Conservation (phyloP, 2,888 invertebrate species). For the Hemistola chrysoprasaria region DNA sequence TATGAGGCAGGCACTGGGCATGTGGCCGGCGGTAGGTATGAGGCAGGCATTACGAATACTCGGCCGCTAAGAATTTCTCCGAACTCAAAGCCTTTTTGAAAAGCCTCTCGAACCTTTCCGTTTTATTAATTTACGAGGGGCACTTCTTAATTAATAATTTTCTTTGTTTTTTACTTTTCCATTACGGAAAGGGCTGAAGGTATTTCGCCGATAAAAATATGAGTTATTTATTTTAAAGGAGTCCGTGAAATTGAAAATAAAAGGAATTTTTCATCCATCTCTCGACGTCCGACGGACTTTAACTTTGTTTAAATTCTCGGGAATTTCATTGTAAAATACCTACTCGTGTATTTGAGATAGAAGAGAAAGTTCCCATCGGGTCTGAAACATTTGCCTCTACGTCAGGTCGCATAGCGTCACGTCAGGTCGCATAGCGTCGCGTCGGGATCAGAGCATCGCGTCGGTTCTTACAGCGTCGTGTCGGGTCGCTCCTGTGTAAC, state of each 20-base stretch:
- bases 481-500: no score
- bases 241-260: conserved; percentile 16
- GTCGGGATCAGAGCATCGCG: no score
- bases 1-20: no score
- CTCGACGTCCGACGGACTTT: background rate
- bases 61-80: conserved; percentile 9
- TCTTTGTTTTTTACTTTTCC: conserved; percentile 32
- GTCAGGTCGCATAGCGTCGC: no score
- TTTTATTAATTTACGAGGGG: conserved; percentile 33
- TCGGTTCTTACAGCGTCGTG: no score
- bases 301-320: conserved; percentile 4
- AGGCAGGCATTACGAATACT: conserved; percentile 13
- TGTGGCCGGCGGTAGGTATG: background rate
- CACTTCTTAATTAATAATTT: conserved; percentile 32
- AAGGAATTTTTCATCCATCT: conserved; percentile 14
- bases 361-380: no score
- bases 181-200: conserved; percentile 21
- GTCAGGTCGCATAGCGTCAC: no score
- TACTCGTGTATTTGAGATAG: no score
- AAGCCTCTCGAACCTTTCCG: conserved; percentile 26
- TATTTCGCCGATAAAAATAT: conserved; percentile 22
- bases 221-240: conserved; percentile 21
- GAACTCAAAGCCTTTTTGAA: conserved; percentile 25
- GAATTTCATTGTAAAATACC: conserved; percentile 5
- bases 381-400: no score